These are phyloP conservation scores for Amphibalanus amphitrite DNA, from an alignment of 1,140 invertebrate genomes.

Conservation along the genomic window DNA sequence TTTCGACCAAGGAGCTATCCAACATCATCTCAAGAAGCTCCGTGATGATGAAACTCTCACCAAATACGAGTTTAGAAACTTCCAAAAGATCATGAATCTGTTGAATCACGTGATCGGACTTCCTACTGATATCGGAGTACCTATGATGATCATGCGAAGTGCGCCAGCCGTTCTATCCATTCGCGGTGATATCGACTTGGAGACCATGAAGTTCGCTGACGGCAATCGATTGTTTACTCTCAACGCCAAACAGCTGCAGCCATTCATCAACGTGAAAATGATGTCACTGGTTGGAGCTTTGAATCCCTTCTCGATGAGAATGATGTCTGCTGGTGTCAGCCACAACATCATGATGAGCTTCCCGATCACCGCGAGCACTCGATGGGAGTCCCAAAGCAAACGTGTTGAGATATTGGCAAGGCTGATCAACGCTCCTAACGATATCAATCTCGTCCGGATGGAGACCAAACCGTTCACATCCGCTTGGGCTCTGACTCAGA, in stretches of 20 bases:
- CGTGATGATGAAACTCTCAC: background rate
- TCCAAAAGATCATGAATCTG: background rate
- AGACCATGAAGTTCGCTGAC: background rate
- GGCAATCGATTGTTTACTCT: background rate
- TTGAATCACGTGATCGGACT: background rate
- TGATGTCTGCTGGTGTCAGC: background rate
- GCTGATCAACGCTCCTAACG: background rate
- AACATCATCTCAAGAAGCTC: slow-evolving; percentile 24
- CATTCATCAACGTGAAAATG: background rate
- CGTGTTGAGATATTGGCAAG: background rate
- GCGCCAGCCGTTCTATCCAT: background rate
- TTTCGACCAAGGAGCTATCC: slow-evolving; percentile 36
- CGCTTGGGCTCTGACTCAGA: background rate
- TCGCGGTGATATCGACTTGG: background rate
- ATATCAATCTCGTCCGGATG: background rate
- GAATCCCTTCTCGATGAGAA: background rate
- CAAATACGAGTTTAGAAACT: background rate
- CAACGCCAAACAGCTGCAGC: background rate
- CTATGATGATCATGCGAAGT: background rate
- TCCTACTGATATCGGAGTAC: background rate
- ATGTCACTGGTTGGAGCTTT: background rate
- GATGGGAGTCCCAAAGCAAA: background rate
- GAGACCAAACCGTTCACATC: background rate
- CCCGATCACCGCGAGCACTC: background rate
- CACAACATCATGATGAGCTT: background rate